These are phyloP conservation scores for Sinelater perroti DNA, from an alignment of 2,888 invertebrate species.

Conservation along the genomic window DNA sequence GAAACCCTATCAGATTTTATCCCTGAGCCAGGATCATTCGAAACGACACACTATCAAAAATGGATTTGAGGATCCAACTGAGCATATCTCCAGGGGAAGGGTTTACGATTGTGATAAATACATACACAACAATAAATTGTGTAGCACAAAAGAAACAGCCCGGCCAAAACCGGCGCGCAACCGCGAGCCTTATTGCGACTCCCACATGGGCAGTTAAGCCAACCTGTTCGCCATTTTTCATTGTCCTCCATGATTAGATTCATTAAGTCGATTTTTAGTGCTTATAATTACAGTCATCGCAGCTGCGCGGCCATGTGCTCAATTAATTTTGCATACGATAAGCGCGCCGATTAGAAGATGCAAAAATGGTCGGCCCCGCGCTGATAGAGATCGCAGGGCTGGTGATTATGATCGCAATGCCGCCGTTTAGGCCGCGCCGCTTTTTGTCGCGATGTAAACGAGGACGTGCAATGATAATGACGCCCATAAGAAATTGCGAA, in stretches of 20 bases:
- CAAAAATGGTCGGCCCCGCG: constrained; percentile 13
- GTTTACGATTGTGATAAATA: too few species aligned
- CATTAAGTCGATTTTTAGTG: constrained; percentile 26
- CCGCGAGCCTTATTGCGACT: constrained; percentile 3
- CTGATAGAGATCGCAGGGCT: constrained; percentile 19
- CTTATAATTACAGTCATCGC: constrained; percentile 26
- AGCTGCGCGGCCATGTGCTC: constrained; percentile 25
- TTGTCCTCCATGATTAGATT: constrained; percentile 24
- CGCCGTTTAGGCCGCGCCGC: constrained; percentile 18
- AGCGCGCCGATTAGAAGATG: constrained; percentile 10
- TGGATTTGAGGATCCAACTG: too few species aligned
- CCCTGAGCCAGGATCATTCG: too few species aligned
- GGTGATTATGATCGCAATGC: constrained; percentile 22
- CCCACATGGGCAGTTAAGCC: constrained; percentile 11
- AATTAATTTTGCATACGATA: constrained; percentile 31
- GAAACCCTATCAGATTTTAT: too few species aligned
- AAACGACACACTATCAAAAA: too few species aligned
- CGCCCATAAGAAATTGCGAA: constrained; percentile 14
- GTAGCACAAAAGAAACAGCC: too few species aligned
- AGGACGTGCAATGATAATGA: constrained; percentile 23
- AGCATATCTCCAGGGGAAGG: too few species aligned
- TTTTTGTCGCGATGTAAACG: constrained; percentile 23
- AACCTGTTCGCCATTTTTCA: constrained; percentile 27
- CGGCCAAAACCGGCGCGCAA: too few species aligned
- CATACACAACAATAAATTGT: too few species aligned